Percentiles rank a stretch among this genome's conserved stretches.
Conservation (phyloP, 1,140 invertebrate genomes). For the Ceratitis capitata region DNA sequence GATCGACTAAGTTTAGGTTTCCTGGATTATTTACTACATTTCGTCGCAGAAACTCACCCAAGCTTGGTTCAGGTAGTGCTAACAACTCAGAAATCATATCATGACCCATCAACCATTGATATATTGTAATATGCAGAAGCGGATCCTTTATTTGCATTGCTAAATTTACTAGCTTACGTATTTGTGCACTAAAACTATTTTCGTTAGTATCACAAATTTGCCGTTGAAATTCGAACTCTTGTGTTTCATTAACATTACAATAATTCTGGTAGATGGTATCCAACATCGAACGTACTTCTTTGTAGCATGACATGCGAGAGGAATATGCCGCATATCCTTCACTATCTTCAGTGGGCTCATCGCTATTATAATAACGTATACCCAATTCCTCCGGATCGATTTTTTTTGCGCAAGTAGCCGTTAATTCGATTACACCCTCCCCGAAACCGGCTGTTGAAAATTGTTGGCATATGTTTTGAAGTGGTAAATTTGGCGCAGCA, state of each 20-base stretch:
- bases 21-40: constrained; percentile 68
- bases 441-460: constrained; percentile 83
- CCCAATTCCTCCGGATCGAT: constrained; percentile 90
- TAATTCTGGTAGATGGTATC: constrained; percentile 78
- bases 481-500: constrained; percentile 59
- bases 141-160: constrained; percentile 78
- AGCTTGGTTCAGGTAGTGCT: constrained; percentile 78
- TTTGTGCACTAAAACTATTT: constrained; percentile 56
- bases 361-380: constrained; percentile 87
- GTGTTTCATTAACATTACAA: constrained; percentile 52
- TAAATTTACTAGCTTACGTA: constrained; percentile 67
- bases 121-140: constrained; percentile 88
- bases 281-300: constrained; percentile 83
- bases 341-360: constrained; percentile 81
- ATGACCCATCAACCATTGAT: constrained; percentile 89
- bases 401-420: constrained; percentile 83
- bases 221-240: constrained; percentile 35
- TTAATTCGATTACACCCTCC: constrained; percentile 88
- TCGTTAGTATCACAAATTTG: constrained; percentile 38
- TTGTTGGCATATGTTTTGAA: constrained; percentile 63
- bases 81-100: constrained; percentile 79
- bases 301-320: constrained; percentile 83
- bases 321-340: constrained; percentile 77
- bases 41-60: constrained; percentile 83
- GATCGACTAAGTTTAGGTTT: constrained; percentile 78